A percentile compares a stretch with the other conserved stretches of the same genome.
Evolutionary conservation across 2,888 invertebrate species (phyloP).

Genomic region (Daptonema setosum): DNA sequence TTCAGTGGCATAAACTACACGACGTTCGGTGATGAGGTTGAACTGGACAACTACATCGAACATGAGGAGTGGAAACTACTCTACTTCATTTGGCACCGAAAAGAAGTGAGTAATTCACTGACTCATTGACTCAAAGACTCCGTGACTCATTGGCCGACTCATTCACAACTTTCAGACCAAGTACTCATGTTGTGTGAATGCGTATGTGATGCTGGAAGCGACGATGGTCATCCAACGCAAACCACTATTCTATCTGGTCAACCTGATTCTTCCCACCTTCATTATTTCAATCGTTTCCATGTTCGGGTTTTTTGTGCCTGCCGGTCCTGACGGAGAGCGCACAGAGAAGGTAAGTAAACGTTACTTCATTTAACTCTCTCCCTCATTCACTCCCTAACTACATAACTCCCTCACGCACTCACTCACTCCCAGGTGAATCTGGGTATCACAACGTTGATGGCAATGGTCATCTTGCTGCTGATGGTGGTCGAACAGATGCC

Average conservation of each 20-base stretch:
- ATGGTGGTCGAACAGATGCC: slow-evolving; percentile 35
- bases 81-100: not conserved
- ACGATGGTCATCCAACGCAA: slow-evolving; percentile 2
- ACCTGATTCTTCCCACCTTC: slow-evolving; percentile 31
- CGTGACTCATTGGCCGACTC: too few species aligned
- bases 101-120: too few species aligned
- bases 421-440: too few species aligned
- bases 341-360: slow-evolving; percentile 28
- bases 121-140: too few species aligned
- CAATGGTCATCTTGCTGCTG: slow-evolving; percentile 33
- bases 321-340: slow-evolving; percentile 28
- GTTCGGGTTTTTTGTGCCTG: slow-evolving; percentile 31
- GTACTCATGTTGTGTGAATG: too few species aligned
- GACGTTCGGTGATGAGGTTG: not conserved
- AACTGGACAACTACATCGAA: slow-evolving; percentile 3
- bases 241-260: slow-evolving; percentile 10
- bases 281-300: slow-evolving; percentile 31
- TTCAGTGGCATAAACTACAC: slow-evolving; percentile 3
- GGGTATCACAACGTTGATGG: slow-evolving; percentile 19
- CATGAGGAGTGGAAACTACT: slow-evolving; percentile 7
- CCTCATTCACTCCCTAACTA: too few species aligned
- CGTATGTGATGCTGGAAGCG: not conserved
- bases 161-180: too few species aligned
- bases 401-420: too few species aligned
- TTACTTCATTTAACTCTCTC: too few species aligned